phyloP scores from a whole-genome alignment of 2,113 vertebrate genomes.

The Rattus rattus region DNA sequence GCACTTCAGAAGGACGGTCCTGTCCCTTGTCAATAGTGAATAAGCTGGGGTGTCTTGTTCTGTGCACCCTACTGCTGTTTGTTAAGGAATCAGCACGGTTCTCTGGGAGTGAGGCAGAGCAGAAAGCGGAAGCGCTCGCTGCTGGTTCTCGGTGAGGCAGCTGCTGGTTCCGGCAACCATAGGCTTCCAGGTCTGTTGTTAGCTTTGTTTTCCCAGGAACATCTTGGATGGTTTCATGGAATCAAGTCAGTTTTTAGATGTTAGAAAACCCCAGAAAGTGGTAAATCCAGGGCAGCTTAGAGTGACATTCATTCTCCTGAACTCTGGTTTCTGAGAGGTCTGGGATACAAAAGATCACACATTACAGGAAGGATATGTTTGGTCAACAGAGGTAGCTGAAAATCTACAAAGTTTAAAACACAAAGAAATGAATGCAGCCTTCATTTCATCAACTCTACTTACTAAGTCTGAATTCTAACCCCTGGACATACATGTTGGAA shows the following conservation, averaged over 20 bases:
- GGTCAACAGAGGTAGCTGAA: background rate
- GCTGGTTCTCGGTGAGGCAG: background rate
- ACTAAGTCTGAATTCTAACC: background rate
- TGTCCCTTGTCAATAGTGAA: background rate
- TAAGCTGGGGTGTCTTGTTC: background rate
- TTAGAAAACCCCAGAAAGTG: background rate
- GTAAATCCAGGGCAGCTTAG: background rate
- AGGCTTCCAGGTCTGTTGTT: background rate
- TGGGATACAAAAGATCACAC: background rate
- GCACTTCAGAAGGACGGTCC: background rate
- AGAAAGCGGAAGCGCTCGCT: background rate
- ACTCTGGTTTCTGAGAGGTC: background rate
- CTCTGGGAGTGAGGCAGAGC: background rate
- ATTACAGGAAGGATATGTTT: background rate
- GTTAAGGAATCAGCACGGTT: background rate
- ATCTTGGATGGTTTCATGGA: background rate
- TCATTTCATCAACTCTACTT: background rate
- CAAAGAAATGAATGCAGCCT: background rate
- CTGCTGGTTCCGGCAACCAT: rapidly evolving
- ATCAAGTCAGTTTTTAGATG: background rate
- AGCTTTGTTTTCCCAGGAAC: background rate
- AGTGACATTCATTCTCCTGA: background rate
- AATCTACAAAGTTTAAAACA: background rate
- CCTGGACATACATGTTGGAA: background rate
- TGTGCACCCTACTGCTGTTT: rapidly evolving